A percentile compares a stretch with the other conserved stretches of the same genome.
phyloP scores from a whole-genome alignment of 2,113 vertebrate genomes.

The Bagarius yarrelli region DNA sequence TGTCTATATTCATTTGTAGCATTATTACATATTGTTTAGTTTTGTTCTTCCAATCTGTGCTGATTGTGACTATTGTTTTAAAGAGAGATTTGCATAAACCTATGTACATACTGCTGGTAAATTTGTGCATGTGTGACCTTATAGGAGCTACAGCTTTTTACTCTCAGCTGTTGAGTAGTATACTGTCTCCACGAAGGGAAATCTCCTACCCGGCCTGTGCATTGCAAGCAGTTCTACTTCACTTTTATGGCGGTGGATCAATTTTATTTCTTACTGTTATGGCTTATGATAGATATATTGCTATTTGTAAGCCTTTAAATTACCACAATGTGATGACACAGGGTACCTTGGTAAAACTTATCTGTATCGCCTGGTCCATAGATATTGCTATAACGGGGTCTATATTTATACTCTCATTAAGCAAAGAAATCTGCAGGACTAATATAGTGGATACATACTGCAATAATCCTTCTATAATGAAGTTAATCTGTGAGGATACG shows the following conservation, averaged over 20 bases:
- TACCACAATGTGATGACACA: background rate
- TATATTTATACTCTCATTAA: background rate
- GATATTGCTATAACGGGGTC: background rate
- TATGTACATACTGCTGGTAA: background rate
- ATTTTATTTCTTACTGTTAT: background rate
- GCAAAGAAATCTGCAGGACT: background rate
- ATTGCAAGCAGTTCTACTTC: background rate
- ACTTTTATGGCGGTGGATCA: background rate
- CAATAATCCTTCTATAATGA: slow-evolving; percentile 11
- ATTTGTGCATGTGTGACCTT: background rate
- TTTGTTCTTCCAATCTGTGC: background rate
- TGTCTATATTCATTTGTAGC: background rate
- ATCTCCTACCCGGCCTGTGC: slow-evolving; percentile 2
- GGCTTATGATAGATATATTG: slow-evolving; percentile 2
- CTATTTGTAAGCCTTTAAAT: slow-evolving; percentile 9
- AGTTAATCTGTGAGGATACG: slow-evolving; percentile 2
- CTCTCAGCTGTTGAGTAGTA: background rate
- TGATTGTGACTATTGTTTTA: background rate
- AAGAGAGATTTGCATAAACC: background rate
- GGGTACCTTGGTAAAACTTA: background rate
- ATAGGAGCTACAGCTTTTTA: background rate
- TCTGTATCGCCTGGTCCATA: background rate
- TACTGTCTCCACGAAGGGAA: background rate
- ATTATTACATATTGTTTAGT: background rate
- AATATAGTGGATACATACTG: slow-evolving; percentile 5